These are phyloP conservation scores for Xestobium rufovillosum DNA, from an alignment of 2,888 invertebrate genomes.

Conservation along the genomic window DNA sequence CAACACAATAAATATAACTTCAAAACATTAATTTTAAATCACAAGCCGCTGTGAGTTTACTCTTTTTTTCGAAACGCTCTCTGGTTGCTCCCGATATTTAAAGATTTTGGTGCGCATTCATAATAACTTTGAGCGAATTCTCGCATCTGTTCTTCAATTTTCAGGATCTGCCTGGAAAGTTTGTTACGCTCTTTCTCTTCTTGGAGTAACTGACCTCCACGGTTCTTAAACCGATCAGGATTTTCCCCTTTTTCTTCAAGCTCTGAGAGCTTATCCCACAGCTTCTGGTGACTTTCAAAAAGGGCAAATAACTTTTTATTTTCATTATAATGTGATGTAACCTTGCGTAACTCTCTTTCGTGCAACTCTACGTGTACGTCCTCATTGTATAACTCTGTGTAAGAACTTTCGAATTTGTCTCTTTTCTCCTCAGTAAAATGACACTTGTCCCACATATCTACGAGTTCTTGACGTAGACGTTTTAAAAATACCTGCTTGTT, in stretches of 20 bases:
- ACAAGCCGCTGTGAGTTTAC: too few relatives aligned
- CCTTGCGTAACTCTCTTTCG: too few relatives aligned
- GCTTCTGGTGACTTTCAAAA: constrained; percentile 55
- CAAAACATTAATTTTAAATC: too few relatives aligned
- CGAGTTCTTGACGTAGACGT: constrained; percentile 63
- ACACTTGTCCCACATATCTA: constrained; percentile 70
- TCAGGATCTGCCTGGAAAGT: constrained; percentile 62
- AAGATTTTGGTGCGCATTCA: constrained; percentile 42
- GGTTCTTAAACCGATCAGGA: constrained; percentile 75
- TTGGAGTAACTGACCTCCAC: constrained; percentile 76
- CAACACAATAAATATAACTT: too few relatives aligned
- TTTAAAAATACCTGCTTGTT: constrained; percentile 66
- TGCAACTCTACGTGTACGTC: too few relatives aligned
- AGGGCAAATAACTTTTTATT: constrained; percentile 60
- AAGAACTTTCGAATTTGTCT: too few relatives aligned
- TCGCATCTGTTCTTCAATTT: constrained; percentile 60
- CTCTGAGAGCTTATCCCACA: constrained; percentile 70
- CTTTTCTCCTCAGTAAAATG: too few relatives aligned
- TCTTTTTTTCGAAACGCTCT: too few relatives aligned
- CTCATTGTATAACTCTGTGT: too few relatives aligned
- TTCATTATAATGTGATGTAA: constrained; percentile 57
- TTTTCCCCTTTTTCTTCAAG: constrained; percentile 70
- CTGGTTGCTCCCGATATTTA: too few relatives aligned
- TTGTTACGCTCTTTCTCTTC: constrained; percentile 84
- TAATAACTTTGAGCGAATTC: constrained; percentile 51